Percentiles rank a stretch among this genome's conserved stretches.
Evolutionary conservation across 1,140 invertebrate species (phyloP).

Genomic region (Drosophila mojavensis): DNA sequence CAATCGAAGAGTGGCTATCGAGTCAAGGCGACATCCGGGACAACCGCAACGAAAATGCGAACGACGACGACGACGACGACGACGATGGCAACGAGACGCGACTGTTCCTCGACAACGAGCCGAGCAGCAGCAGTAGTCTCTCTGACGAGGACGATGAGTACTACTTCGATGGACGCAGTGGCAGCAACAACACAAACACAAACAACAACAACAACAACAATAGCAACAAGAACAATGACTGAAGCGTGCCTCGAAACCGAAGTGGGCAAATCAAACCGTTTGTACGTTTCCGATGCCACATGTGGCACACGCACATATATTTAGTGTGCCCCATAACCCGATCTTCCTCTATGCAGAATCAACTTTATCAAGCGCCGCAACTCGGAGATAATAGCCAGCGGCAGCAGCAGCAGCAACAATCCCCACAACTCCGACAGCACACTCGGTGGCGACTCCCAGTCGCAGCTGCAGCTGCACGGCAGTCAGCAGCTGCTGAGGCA

Average conservation of each 20-base stretch:
- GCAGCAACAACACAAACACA: conserved; percentile 53
- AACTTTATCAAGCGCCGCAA: conserved; percentile 85
- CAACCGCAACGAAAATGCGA: conserved; percentile 39
- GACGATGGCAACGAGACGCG: conserved; percentile 54
- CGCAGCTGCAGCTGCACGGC: conserved; percentile 54
- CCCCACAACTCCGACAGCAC: conserved; percentile 82
- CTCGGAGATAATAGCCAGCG: conserved; percentile 75
- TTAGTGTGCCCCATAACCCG: neutral
- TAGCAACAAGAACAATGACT: conserved; percentile 62
- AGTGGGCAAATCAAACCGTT: conserved; percentile 73
- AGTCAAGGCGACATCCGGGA: conserved; percentile 74
- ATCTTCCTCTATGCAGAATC: conserved; percentile 74
- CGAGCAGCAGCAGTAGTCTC: conserved; percentile 75
- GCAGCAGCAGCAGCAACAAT: conserved; percentile 69
- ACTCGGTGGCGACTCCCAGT: conserved; percentile 56
- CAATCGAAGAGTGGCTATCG: conserved; percentile 84
- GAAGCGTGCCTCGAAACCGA: conserved; percentile 70
- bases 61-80: conserved; percentile 37
- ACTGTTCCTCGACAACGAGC: conserved; percentile 64
- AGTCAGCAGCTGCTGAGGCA: conserved; percentile 62
- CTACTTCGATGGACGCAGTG: conserved; percentile 77
- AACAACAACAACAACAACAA: conserved; percentile 50
- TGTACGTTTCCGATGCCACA: conserved; percentile 54
- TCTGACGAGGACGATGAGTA: conserved; percentile 82
- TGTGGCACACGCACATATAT: neutral